A percentile compares a stretch with the other conserved stretches of the same genome.
phyloP scores from a whole-genome alignment of 2,113 vertebrate species.

The Melanostigma gelatinosum region DNA sequence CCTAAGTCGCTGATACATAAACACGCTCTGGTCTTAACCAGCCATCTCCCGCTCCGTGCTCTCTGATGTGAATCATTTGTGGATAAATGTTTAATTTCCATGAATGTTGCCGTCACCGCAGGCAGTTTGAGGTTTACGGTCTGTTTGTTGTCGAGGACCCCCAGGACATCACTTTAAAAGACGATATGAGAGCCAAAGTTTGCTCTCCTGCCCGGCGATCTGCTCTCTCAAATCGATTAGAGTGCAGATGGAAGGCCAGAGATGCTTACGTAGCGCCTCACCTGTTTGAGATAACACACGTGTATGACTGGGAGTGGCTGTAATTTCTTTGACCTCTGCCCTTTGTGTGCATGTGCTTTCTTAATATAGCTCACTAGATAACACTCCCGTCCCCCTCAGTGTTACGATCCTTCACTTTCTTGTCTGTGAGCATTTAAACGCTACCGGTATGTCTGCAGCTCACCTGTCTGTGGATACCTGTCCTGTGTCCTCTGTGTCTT shows the following conservation, averaged over 20 bases:
- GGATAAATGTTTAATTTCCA: constrained; percentile 56
- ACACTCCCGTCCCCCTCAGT: background rate
- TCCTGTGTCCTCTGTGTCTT: constrained; percentile 67
- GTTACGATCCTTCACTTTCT: constrained; percentile 23
- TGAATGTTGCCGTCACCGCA: constrained; percentile 25
- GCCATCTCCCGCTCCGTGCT: constrained; percentile 17
- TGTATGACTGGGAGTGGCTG: background rate
- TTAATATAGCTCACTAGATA: constrained; percentile 3
- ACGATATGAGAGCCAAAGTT: constrained; percentile 32
- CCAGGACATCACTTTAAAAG: constrained; percentile 29
- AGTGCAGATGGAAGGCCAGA: constrained; percentile 3
- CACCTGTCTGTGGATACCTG: constrained; percentile 67
- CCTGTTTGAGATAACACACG: constrained; percentile 1
- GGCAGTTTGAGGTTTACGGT: constrained; percentile 49
- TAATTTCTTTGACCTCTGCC: background rate
- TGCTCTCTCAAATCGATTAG: constrained; percentile 27
- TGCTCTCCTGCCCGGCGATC: background rate
- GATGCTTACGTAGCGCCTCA: background rate
- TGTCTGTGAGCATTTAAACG: constrained; percentile 33
- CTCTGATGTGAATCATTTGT: constrained; percentile 47
- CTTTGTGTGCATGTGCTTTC: constrained; percentile 28
- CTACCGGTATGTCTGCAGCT: constrained; percentile 47
- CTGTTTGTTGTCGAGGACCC: constrained; percentile 17
- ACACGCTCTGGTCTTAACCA: constrained; percentile 13
- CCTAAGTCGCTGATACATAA: constrained; percentile 7